Conservation (phyloP, 2,888 invertebrate genomes). For the Stenolophus ochropezus region DNA sequence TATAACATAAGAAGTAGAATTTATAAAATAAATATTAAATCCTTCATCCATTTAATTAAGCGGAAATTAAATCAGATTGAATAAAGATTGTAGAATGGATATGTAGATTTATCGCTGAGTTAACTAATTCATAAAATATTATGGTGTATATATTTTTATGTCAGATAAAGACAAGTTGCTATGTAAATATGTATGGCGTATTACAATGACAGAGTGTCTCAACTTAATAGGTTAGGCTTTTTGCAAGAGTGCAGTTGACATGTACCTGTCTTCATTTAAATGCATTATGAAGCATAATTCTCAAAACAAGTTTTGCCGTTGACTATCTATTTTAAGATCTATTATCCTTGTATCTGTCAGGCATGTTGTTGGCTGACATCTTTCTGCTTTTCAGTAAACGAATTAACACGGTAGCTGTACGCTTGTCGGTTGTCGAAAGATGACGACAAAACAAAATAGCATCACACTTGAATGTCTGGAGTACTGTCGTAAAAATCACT, state of each 20-base stretch:
- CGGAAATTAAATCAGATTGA: too few species aligned
- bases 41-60: too few species aligned
- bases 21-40: too few species aligned
- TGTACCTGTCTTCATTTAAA: background rate
- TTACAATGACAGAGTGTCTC: background rate
- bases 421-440: constrained; percentile 18
- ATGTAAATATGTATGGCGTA: background rate
- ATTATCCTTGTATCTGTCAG: background rate
- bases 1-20: too few species aligned
- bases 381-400: constrained; percentile 4
- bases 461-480: constrained; percentile 9
- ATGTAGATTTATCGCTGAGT: too few species aligned
- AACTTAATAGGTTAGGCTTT: background rate
- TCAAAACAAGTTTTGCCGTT: background rate
- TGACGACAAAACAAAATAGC: constrained; percentile 15
- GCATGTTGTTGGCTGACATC: background rate
- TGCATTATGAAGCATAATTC: background rate
- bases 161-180: background rate
- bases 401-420: background rate
- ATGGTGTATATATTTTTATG: background rate
- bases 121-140: too few species aligned
- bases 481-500: constrained; percentile 20
- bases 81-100: too few species aligned
- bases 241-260: background rate
- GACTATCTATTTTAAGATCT: constrained; percentile 3